These are phyloP conservation scores for Gymnoscopelus braueri DNA, from an alignment of 2,797 vertebrate species.

Conservation along the genomic window DNA sequence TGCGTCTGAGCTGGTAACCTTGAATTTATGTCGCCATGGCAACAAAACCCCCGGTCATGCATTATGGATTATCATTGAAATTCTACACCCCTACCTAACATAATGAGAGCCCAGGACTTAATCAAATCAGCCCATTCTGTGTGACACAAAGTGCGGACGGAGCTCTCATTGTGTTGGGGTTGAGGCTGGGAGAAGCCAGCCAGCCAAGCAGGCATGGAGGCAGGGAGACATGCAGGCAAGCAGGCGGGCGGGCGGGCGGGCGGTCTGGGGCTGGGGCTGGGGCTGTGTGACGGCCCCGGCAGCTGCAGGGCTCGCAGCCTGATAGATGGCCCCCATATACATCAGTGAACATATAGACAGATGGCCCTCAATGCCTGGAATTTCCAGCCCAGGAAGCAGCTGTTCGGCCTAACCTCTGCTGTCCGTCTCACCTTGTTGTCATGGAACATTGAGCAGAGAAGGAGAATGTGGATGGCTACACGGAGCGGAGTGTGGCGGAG, in stretches of 20 bases:
- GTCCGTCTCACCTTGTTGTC: conserved; percentile 97
- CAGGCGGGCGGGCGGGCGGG: conserved; percentile 50
- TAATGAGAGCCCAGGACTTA: conserved; percentile 99
- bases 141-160: conserved; percentile 98
- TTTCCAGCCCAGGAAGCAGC: conserved; percentile 96
- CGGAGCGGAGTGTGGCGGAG: conserved; percentile 43
- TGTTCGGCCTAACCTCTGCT: conserved; percentile 94
- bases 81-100: conserved; percentile 99
- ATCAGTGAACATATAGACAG: conserved; percentile 97
- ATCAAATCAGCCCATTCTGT: conserved; percentile 99
- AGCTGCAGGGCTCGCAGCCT: conserved; percentile 91
- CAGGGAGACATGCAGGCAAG: conserved; percentile 62
- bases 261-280: not conserved
- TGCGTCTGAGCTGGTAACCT: conserved; percentile 99
- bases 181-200: conserved; percentile 80
- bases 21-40: conserved; percentile 99
- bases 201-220: conserved; percentile 41
- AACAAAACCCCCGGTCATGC: conserved; percentile 98
- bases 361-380: conserved; percentile 97
- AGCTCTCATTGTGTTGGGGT: conserved; percentile 91
- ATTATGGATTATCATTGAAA: conserved; percentile 99
- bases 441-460: conserved; percentile 91
- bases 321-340: conserved; percentile 98
- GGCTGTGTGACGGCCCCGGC: conserved; percentile 85
- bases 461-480: conserved; percentile 86